Conservation (phyloP, 2,113 vertebrate genomes). For the Bucco capensis region DNA sequence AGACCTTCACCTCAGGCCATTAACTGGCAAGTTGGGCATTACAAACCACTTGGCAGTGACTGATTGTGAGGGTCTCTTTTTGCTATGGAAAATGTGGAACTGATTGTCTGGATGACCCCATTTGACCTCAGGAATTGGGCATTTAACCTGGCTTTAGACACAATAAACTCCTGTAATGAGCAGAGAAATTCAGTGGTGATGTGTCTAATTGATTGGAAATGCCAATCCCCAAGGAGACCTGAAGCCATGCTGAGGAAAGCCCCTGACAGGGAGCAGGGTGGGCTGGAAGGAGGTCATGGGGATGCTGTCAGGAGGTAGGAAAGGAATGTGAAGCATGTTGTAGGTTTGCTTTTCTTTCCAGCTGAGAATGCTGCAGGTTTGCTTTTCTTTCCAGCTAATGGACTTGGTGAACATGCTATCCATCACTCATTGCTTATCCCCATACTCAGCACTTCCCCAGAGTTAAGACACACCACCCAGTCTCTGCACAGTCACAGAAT, state of each 20-base stretch:
- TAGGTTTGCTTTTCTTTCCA: conserved; percentile 54
- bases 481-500: not conserved
- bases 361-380: conserved; percentile 27
- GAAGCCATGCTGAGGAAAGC: not conserved
- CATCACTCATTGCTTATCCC: conserved; percentile 53
- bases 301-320: conserved; percentile 11
- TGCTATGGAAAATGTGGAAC: conserved; percentile 59
- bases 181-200: conserved; percentile 29
- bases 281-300: not conserved
- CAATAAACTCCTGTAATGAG: conserved; percentile 72
- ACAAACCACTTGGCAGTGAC: conserved; percentile 70
- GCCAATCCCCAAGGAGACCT: not conserved
- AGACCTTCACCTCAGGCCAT: conserved; percentile 48
- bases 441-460: conserved; percentile 48
- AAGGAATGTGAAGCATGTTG: conserved; percentile 26
- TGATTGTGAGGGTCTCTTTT: conserved; percentile 43
- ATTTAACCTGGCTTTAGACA: conserved; percentile 71
- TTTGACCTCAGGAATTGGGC: conserved; percentile 71
- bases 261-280: not conserved
- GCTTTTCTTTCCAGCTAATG: conserved; percentile 60
- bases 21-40: conserved; percentile 57
- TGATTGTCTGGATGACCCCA: conserved; percentile 57
- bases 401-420: conserved; percentile 4
- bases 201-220: conserved; percentile 65
- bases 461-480: too few species aligned